A percentile compares a stretch with the other conserved stretches of the same genome.
These are phyloP conservation scores for Scelioninae gen. 2 DNA, from an alignment of 2,888 invertebrate species.

Conservation along the genomic window DNA sequence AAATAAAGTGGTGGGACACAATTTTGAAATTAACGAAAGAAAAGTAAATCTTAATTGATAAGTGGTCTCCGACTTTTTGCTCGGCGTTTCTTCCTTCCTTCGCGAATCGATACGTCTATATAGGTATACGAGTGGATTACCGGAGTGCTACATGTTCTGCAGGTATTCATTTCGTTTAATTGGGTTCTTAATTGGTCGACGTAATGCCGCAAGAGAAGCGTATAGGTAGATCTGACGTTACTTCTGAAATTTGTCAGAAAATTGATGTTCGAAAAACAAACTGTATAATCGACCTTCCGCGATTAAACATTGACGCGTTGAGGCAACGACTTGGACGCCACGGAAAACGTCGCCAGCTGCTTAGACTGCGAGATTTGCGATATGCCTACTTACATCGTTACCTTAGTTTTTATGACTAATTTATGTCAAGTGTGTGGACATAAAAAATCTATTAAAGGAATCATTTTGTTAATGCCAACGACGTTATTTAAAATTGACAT, in stretches of 20 bases:
- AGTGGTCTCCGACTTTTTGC: slow-evolving; percentile 49
- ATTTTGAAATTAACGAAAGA: slow-evolving; percentile 47
- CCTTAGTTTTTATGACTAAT: slow-evolving; percentile 12
- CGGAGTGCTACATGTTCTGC: slow-evolving; percentile 38
- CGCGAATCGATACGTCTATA: slow-evolving; percentile 52
- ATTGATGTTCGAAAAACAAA: slow-evolving; percentile 50
- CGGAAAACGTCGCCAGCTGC: slow-evolving; percentile 21
- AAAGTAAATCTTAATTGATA: slow-evolving; percentile 56
- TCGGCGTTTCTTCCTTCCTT: slow-evolving; percentile 48
- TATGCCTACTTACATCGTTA: slow-evolving; percentile 28
- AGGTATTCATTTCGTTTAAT: slow-evolving; percentile 59
- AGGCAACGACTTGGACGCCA: slow-evolving; percentile 33
- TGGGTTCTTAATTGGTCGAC: slow-evolving; percentile 60
- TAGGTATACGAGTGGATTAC: slow-evolving; percentile 45
- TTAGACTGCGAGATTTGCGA: slow-evolving; percentile 20
- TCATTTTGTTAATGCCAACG: slow-evolving; percentile 17
- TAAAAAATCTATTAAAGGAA: slow-evolving; percentile 22
- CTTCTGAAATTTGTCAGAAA: slow-evolving; percentile 43
- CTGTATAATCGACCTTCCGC: slow-evolving; percentile 41
- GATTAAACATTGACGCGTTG: slow-evolving; percentile 31
- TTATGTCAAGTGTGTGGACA: slow-evolving; percentile 25
- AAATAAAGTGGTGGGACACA: slow-evolving; percentile 42
- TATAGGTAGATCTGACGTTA: slow-evolving; percentile 36
- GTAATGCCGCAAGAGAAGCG: slow-evolving; percentile 41
- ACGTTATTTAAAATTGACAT: slow-evolving; percentile 1